phyloP scores from a whole-genome alignment of 2,797 vertebrate species.

The Myotis planiceps region DNA sequence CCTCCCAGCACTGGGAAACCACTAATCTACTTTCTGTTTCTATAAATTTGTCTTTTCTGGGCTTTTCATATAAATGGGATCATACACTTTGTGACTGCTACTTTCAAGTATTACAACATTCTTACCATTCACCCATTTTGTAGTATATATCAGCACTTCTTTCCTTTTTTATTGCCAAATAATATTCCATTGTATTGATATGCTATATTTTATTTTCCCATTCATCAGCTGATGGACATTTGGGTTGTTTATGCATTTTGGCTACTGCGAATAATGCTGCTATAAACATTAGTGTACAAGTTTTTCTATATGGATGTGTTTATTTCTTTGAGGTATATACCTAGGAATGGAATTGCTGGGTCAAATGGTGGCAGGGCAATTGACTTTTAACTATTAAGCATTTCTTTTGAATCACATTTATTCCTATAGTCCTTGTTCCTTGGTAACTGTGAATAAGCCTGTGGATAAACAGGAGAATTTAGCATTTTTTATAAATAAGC shows the following conservation, averaged over 20 bases:
- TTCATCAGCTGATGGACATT: neutral
- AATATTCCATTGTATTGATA: neutral
- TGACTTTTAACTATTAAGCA: neutral
- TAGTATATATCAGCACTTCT: neutral
- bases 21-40: neutral
- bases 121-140: neutral
- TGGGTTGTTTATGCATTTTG: neutral
- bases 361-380: neutral
- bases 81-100: neutral
- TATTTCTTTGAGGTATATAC: neutral
- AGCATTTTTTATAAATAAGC: neutral
- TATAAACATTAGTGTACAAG: neutral
- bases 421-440: neutral
- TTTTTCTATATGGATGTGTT: constrained; percentile 3
- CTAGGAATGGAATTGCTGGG: neutral
- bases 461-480: neutral
- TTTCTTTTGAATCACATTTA: constrained; percentile 21
- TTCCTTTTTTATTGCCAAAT: constrained; percentile 32
- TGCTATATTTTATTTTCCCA: neutral
- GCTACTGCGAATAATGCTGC: neutral
- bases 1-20: neutral
- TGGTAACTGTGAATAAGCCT: neutral
- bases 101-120: neutral
- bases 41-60: neutral
- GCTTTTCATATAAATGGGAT: neutral